Evolutionary conservation across 2,113 vertebrate genomes (phyloP).

Genomic region (Tachysurus vachellii): DNA sequence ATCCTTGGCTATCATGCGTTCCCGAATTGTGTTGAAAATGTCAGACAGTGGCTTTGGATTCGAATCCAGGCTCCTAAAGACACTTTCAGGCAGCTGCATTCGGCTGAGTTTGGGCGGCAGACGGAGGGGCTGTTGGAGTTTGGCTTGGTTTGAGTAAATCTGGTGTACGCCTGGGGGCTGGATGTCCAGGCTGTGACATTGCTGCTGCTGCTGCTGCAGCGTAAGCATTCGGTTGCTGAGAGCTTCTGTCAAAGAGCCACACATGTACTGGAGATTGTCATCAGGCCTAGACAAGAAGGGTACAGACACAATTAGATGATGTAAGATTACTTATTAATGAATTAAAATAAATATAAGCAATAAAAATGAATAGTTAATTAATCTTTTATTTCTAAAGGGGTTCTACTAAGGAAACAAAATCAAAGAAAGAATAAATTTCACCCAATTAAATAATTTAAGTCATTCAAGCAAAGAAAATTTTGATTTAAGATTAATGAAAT

Average conservation of each 20-base stretch:
- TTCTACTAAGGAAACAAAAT: neutral
- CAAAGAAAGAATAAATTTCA: no score
- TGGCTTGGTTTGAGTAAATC: constrained; percentile 13
- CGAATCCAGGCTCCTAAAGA: constrained; percentile 50
- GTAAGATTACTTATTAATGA: no score
- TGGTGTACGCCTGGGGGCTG: constrained; percentile 1
- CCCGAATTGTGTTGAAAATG: constrained; percentile 52
- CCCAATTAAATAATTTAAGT: no score
- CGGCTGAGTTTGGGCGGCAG: constrained; percentile 55
- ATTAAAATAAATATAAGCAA: neutral
- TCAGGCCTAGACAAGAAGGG: constrained; percentile 17
- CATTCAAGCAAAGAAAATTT: no score
- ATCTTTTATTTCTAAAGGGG: neutral
- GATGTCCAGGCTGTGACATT: neutral
- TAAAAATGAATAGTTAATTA: neutral
- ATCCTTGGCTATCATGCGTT: constrained; percentile 17
- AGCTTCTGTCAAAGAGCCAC: constrained; percentile 17
- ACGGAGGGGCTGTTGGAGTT: constrained; percentile 29
- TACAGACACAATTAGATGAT: neutral
- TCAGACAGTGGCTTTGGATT: constrained; percentile 38
- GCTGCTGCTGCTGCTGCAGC: constrained; percentile 3
- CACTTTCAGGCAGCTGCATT: constrained; percentile 52
- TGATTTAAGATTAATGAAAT: no score
- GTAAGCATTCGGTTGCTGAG: neutral
- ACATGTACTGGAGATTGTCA: constrained; percentile 5